These are phyloP conservation scores for Neoaliturus tenellus DNA, from an alignment of 2,888 invertebrate species.

Conservation along the genomic window DNA sequence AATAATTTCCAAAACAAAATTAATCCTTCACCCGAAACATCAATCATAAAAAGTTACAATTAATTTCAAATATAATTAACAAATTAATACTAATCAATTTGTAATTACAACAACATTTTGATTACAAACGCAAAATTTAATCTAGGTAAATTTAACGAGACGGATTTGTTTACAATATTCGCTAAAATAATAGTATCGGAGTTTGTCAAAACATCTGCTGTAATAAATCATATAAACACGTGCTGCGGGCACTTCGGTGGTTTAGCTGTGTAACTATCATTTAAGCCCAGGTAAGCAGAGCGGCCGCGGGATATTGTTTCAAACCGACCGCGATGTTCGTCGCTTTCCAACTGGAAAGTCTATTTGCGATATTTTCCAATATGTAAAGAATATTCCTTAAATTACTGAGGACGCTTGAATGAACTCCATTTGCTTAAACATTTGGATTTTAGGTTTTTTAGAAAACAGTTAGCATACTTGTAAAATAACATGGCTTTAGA, in stretches of 20 bases:
- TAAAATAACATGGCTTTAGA: too few relatives aligned
- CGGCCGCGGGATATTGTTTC: background rate
- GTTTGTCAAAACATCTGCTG: slow-evolving; percentile 22
- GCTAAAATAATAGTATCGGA: slow-evolving; percentile 14
- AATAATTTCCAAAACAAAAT: too few relatives aligned
- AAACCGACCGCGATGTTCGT: background rate
- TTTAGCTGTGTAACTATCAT: slow-evolving; percentile 27
- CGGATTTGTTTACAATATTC: slow-evolving; percentile 15
- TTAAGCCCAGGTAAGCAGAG: slow-evolving; percentile 11
- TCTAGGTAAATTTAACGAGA: background rate
- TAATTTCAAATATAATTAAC: background rate
- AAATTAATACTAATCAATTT: background rate
- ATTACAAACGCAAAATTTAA: background rate
- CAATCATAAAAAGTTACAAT: background rate
- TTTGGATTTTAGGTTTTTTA: too few relatives aligned
- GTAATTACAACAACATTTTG: background rate
- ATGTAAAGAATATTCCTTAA: background rate
- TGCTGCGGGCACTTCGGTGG: slow-evolving; percentile 11
- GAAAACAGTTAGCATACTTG: too few relatives aligned
- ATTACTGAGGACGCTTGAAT: too few relatives aligned
- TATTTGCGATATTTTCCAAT: background rate
- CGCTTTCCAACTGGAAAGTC: background rate
- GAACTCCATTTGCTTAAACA: too few relatives aligned
- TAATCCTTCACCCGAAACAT: too few relatives aligned
- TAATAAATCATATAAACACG: slow-evolving; percentile 18